A percentile compares a stretch with the other conserved stretches of the same genome.
Conservation (phyloP, 35 echinoderm and acorn worm species). For the Amphiura filiformis region DNA sequence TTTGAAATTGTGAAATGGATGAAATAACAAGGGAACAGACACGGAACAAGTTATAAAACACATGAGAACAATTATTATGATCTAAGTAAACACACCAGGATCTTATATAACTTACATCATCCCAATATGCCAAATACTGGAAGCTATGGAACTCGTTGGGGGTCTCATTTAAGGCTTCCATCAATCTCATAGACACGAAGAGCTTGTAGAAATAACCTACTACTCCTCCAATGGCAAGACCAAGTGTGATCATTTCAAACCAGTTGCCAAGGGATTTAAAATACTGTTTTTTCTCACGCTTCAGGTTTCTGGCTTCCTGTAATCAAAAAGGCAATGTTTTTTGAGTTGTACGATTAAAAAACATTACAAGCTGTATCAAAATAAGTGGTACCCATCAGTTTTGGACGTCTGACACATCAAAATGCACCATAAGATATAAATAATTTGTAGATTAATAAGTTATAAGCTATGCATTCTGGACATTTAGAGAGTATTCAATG, state of each 20-base stretch:
- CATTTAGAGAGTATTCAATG: too few species aligned
- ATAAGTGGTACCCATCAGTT: too few species aligned
- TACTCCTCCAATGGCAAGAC: constrained; percentile 51
- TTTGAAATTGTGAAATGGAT: too few species aligned
- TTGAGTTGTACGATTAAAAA: background rate
- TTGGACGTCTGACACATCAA: too few species aligned
- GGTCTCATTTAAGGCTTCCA: constrained; percentile 24
- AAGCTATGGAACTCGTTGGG: constrained; percentile 66
- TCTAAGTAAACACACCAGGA: too few species aligned
- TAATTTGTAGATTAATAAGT: too few species aligned
- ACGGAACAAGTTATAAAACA: too few species aligned
- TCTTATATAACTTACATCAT: constrained; percentile 88
- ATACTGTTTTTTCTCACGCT: constrained; percentile 18
- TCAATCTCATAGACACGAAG: constrained; percentile 61
- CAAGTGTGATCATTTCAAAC: constrained; percentile 48
- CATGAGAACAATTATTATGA: too few species aligned
- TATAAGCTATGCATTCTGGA: too few species aligned
- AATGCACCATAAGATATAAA: too few species aligned
- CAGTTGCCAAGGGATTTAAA: background rate
- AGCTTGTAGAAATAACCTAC: constrained; percentile 73
- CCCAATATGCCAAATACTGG: constrained; percentile 80
- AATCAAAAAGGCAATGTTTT: constrained; percentile 2
- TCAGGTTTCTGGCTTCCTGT: constrained; percentile 22
- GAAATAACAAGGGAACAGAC: too few species aligned
- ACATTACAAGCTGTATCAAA: too few species aligned